Percentiles rank a stretch among this genome's conserved stretches.
These are phyloP conservation scores for Casuarius casuarius DNA, from an alignment of 2,113 vertebrate genomes.

Conservation along the genomic window DNA sequence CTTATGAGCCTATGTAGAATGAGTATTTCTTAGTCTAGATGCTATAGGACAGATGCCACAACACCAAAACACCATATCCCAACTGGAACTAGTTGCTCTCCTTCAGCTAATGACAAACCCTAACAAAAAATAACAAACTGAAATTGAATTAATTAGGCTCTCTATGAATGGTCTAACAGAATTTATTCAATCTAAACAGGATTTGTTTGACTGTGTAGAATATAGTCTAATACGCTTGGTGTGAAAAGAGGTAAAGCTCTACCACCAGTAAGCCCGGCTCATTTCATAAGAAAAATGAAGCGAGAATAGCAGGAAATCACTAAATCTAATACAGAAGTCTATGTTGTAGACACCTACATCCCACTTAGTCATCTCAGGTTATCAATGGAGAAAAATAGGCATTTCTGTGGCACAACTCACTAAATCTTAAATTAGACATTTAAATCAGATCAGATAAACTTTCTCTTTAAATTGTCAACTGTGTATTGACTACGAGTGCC, in stretches of 20 bases:
- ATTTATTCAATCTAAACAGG: background rate
- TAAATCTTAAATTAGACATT: slow-evolving; percentile 21
- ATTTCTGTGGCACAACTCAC: background rate
- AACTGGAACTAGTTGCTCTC: background rate
- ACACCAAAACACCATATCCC: background rate
- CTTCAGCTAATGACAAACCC: background rate
- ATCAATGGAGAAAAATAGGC: background rate
- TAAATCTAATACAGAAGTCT: background rate
- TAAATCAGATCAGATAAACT: background rate
- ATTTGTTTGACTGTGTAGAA: background rate
- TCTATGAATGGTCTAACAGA: background rate
- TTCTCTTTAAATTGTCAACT: background rate
- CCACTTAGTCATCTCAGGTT: background rate
- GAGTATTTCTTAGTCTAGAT: background rate
- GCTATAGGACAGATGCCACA: background rate
- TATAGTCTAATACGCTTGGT: background rate
- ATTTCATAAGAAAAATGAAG: background rate
- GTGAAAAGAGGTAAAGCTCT: background rate
- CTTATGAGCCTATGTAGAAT: background rate
- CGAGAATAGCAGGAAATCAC: rapidly evolving
- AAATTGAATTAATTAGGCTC: background rate
- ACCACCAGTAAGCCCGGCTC: background rate
- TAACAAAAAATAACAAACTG: background rate
- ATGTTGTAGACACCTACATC: background rate
- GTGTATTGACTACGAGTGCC: background rate